Conservation (phyloP, 2,888 invertebrate species). For the Metalampra italica region DNA sequence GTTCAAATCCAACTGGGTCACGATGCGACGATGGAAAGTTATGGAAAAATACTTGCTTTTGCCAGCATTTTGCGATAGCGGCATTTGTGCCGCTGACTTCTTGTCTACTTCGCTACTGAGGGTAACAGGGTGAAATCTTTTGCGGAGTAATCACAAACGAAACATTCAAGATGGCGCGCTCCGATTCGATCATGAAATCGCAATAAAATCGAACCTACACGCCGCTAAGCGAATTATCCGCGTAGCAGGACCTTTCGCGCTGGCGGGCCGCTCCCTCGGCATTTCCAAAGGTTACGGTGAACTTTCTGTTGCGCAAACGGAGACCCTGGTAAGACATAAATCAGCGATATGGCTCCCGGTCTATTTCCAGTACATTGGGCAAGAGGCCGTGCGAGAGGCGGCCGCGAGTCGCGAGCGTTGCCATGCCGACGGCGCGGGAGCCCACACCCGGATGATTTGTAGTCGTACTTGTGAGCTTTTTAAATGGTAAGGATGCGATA, state of each 20-base stretch:
- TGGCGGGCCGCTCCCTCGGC: conserved; percentile 18
- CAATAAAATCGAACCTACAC: conserved; percentile 2
- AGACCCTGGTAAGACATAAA: conserved; percentile 22
- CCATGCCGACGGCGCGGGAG: background rate
- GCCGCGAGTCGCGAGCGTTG: background rate
- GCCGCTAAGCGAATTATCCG: conserved; percentile 1
- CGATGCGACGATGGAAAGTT: too few species aligned
- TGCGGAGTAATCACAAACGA: background rate
- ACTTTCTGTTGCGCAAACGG: conserved; percentile 26
- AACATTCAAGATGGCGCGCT: background rate
- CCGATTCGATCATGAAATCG: background rate
- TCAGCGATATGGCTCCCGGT: conserved; percentile 21
- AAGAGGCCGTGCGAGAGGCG: background rate
- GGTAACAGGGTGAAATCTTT: background rate
- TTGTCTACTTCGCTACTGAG: too few species aligned
- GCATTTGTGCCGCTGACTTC: too few species aligned
- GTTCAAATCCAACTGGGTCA: too few species aligned
- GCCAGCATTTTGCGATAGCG: too few species aligned
- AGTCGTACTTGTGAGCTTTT: background rate
- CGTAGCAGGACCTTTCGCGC: conserved; percentile 1
- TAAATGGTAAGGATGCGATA: background rate
- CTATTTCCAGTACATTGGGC: conserved; percentile 21
- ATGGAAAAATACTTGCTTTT: too few species aligned
- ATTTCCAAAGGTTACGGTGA: conserved; percentile 40
- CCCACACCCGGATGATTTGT: conserved; percentile 5